Percentiles rank a stretch among this genome's conserved stretches.
Evolutionary conservation across 1,140 invertebrate genomes (phyloP).

Genomic region (Drosophila kikkawai): DNA sequence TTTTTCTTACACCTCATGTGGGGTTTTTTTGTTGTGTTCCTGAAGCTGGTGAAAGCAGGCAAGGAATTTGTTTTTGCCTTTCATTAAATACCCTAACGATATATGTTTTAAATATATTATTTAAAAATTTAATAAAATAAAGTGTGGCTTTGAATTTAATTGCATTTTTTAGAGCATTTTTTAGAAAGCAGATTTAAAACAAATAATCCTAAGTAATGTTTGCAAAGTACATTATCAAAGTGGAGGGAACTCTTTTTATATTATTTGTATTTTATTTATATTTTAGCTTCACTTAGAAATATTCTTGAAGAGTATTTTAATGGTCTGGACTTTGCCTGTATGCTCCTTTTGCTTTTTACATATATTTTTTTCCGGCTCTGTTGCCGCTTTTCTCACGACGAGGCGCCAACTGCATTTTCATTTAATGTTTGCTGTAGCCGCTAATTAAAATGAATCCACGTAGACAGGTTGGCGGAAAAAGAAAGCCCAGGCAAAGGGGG

Average conservation of each 20-base stretch:
- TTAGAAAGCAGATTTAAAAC: accelerated
- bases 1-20: constrained; percentile 5
- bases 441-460: constrained; percentile 77
- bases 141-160: background rate
- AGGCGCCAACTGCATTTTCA: constrained; percentile 55
- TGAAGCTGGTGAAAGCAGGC: constrained; percentile 47
- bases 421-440: constrained; percentile 45
- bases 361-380: constrained; percentile 6
- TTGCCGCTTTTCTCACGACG: constrained; percentile 52
- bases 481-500: background rate
- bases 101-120: background rate
- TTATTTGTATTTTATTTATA: background rate
- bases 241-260: background rate
- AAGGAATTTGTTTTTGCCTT: constrained; percentile 11
- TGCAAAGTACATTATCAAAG: no score
- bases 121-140: background rate
- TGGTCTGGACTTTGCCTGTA: background rate
- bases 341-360: background rate
- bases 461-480: constrained; percentile 33
- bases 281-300: background rate
- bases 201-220: background rate
- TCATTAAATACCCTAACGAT: constrained; percentile 10
- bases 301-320: background rate
- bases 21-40: constrained; percentile 19
- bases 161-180: background rate